Conservation (phyloP, 2,888 invertebrate genomes). For the Orchestes rusci region DNA sequence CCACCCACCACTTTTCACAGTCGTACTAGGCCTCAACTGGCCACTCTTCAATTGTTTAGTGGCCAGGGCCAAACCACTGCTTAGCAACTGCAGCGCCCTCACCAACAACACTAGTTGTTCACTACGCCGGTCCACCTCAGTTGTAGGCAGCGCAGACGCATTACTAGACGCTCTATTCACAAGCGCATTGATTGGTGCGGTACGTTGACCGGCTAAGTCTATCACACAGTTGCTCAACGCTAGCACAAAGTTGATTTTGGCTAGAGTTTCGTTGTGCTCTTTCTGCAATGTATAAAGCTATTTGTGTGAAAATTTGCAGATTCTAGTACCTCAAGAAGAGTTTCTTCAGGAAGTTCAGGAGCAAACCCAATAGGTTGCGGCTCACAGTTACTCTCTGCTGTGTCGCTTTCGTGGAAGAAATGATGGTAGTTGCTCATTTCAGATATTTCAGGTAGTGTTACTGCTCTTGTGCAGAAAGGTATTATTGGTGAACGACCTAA, state of each 20-base stretch:
- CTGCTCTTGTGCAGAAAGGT: conserved; percentile 59
- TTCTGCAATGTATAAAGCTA: conserved; percentile 54
- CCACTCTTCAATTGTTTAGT: conserved; percentile 78
- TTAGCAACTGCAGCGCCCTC: conserved; percentile 86
- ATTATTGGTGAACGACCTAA: conserved; percentile 52
- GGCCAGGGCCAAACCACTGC: conserved; percentile 88
- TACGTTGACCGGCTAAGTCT: conserved; percentile 76
- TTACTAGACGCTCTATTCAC: conserved; percentile 30
- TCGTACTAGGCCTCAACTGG: conserved; percentile 81
- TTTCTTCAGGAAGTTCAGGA: conserved; percentile 92
- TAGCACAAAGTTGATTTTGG: conserved; percentile 94
- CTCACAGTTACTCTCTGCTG: conserved; percentile 28
- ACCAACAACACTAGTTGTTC: conserved; percentile 84
- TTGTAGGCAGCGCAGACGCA: conserved; percentile 27
- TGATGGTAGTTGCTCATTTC: conserved; percentile 49
- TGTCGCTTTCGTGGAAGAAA: conserved; percentile 41
- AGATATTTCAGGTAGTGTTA: conserved; percentile 58
- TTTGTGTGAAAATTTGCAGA: too few relatives aligned
- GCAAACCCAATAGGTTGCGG: conserved; percentile 62
- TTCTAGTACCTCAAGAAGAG: conserved; percentile 83
- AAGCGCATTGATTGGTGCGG: conserved; percentile 58
- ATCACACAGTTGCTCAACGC: conserved; percentile 92
- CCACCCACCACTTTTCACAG: conserved; percentile 76
- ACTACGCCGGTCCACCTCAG: conserved; percentile 50
- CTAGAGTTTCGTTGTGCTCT: conserved; percentile 94